Evolutionary conservation across 2,113 vertebrate genomes (phyloP), one percentile per base, ranked within the genome.

Genomic region (Chaenogobius annularis): DNA sequence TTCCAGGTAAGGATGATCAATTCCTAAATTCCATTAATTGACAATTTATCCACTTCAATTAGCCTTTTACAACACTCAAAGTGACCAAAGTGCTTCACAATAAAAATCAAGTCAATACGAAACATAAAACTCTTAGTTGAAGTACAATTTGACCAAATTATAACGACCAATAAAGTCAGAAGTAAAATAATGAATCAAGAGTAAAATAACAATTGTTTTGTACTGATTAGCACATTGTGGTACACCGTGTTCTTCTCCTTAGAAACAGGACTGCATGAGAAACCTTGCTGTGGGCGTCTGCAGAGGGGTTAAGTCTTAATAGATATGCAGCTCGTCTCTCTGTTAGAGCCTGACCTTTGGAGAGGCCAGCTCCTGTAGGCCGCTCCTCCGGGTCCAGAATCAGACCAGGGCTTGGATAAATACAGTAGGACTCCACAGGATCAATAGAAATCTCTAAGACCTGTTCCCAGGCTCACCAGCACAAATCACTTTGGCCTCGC

Each of bases 391-490:
- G 81, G 86, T 77, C 73, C 55, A 70, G 80, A 76, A 77, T 78
- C 83, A 78, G 82, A 84, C 78, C 77, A 84, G 82, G 52, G 81
- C 83, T 78, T 1, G 68, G 76, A 66, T 88, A 75, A 85, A 81
- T 88, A 87, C 88, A 80, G 85, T 87, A 72, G 82, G 84, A 85
- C 82, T 81, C 63, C 77, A 65, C 11, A 22, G 83, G 89, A 92
- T 92, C 91, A 74, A 91, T 92, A 86, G 78, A 83, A 59, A 68
- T 76, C 79, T 82, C 81, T 84, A 85, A 75, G 87, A 89, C 79
- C 84, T 70, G 81, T 78, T 83, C 72, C 78, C 82, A 84, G 86
- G 88, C 88, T 85, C 83, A 87, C 85, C 86, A 89, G 87, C 83
- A 75, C 77, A 80, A 87, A 85, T 83, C 46, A 20, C 56, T 83